Base-by-base conservation (phyloP, 1,140 invertebrate genomes). In the Oreohelix idahoensis region DNA sequence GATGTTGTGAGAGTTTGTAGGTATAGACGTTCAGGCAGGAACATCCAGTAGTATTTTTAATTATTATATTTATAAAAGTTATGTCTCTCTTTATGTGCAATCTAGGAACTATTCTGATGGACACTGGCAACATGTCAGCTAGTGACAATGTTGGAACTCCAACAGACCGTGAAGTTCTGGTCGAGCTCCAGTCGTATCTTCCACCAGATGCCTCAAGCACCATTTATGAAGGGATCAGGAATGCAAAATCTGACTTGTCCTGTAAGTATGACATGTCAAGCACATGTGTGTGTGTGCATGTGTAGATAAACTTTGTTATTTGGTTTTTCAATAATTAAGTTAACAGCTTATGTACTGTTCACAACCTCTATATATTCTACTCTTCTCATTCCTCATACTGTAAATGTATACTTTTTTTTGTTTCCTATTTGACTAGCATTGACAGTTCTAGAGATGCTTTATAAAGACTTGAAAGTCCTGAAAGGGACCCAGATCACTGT, bases 91-190 rank as follows among this genome's bases (percentile, higher is more conserved):
- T 32, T 42, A 42, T 29, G 13, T 63, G 10, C 23, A 17, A 23
- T 53, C 13, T 29, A 79, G 77, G 77, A 1, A 39, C 53, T 29
- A 79, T 79, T 35, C 58, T 79, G 35, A 38, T 20, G n/a, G 77
- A 79, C 77, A 79, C 77, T 4, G 51, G 77, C 39, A 79, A 79
- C 26, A 58, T 79, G 77, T 79, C 77, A 29, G 58, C 32, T 39
- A 66, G 36, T 23, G 77, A 79, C 29, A 23, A 29, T 20, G 13
- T 79, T 1, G 77, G 38, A 32, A 79, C 77, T 10, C 36, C 51
- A 36, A 39, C 36, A 20, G 77, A 79, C 77, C 77, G 23, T 11
- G 77, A 79, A 36, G 36, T 66, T 11, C 53, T 63, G 11, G 53
- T 69, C 51, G 0, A 66, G 58, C 58, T 79, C 8, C 66, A 79